Evolutionary conservation across 2,888 invertebrate species (phyloP).

Genomic region (Limnephilus auricula): DNA sequence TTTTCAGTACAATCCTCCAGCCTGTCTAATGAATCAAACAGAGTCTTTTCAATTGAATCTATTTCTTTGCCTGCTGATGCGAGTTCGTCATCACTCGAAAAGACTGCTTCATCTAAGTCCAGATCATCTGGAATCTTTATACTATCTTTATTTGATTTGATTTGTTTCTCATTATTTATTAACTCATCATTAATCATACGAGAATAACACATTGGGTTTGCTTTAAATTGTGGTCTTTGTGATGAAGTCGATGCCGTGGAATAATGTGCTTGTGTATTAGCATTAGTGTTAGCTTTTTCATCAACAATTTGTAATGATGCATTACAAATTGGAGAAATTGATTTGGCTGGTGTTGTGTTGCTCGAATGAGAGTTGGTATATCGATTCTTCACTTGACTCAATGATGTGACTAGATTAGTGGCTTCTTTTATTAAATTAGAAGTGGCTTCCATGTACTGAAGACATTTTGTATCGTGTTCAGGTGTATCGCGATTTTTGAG

Average conservation of each 20-base stretch:
- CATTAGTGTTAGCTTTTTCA: constrained; percentile 48
- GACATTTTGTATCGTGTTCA: constrained; percentile 60
- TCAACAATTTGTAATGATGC: constrained; percentile 61
- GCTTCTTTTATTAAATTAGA: constrained; percentile 73
- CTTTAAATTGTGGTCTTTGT: not conserved
- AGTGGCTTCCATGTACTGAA: constrained; percentile 71
- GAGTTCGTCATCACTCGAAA: constrained; percentile 52
- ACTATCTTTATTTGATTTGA: not conserved
- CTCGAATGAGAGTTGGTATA: not conserved
- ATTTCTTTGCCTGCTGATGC: constrained; percentile 38
- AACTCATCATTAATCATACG: constrained; percentile 64
- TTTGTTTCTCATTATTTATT: constrained; percentile 61
- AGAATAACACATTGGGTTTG: constrained; percentile 38
- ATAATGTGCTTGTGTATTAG: not conserved
- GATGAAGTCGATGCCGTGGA: constrained; percentile 30
- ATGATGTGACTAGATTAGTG: constrained; percentile 70
- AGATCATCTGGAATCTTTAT: not conserved
- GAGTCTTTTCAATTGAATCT: constrained; percentile 56
- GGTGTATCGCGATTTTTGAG: not conserved
- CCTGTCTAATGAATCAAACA: constrained; percentile 57
- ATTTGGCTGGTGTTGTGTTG: not conserved
- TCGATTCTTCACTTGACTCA: constrained; percentile 67
- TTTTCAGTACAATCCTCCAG: constrained; percentile 54
- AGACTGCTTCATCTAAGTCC: constrained; percentile 12
- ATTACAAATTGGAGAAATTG: constrained; percentile 64